A percentile compares a stretch with the other conserved stretches of the same genome.
These are phyloP conservation scores for Macquaria australasica DNA, from an alignment of 2,113 vertebrate species.

Conservation along the genomic window DNA sequence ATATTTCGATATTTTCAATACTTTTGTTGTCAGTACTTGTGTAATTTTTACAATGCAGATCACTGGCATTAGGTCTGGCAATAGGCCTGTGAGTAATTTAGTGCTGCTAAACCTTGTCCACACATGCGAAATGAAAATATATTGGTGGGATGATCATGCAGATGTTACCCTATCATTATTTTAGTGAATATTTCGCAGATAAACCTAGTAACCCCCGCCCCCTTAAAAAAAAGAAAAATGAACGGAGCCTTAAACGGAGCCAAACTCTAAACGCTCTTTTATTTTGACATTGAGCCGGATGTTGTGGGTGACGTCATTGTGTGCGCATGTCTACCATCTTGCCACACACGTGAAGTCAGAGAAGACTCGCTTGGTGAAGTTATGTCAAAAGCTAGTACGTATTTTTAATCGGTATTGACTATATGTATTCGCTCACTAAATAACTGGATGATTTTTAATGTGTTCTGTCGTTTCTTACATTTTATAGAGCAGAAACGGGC, in stretches of 20 bases:
- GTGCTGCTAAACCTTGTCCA: no score
- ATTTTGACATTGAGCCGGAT: conserved; percentile 71
- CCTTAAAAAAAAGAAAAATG: no score
- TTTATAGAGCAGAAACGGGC: conserved; percentile 84
- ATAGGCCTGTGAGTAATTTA: no score
- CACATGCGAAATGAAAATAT: no score
- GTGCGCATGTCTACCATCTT: conserved; percentile 6
- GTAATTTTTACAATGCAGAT: no score
- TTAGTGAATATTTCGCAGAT: no score
- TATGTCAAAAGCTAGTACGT: conserved; percentile 86
- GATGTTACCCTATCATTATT: no score
- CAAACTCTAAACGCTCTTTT: conserved; percentile 40
- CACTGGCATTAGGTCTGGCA: no score
- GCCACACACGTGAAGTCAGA: conserved; percentile 64
- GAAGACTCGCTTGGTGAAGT: background rate
- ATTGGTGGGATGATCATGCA: no score
- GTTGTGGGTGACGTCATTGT: conserved; percentile 7
- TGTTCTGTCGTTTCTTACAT: background rate
- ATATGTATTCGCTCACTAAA: fast-evolving
- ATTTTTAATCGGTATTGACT: background rate
- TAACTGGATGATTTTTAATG: background rate
- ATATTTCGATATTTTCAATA: no score
- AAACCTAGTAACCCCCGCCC: no score
- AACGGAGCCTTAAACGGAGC: background rate
- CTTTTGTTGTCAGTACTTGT: no score